Base-by-base conservation (phyloP, 2,797 vertebrate species). In the Aselliscus stoliczkanus region DNA sequence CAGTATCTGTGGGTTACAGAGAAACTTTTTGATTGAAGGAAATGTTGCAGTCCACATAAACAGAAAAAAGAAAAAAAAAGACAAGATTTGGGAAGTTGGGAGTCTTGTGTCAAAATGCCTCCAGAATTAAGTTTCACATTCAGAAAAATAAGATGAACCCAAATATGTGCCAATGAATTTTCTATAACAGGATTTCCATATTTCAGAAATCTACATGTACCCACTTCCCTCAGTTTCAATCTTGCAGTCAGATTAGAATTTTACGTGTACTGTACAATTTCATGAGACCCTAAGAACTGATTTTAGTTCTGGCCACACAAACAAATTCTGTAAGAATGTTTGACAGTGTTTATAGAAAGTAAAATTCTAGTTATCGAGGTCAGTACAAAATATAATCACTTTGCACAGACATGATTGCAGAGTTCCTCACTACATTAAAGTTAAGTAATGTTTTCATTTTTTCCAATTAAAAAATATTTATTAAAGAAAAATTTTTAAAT, bases 11-110 rank as follows among this genome's bases (percentile, higher is more conserved):
- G 58, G 58, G 69, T 90, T 77, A 37, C 34, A 72, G 29, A 87
- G 77, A 93, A 60, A 0, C 15, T 65, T 75, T 81, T 56, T 93
- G 50, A 93, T 92, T 70, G 92, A 96, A 92, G 64, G 58, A 97
- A 93, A 34, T 27, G 27, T 34, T 88, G 37, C 25, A 54, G n/a
- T 2, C 72, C 65, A 65, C 29, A 56, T 31, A 88, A 79, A 87
- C 39, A 95, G 47, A 29, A 50, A 69, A 64, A 84, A 70, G 87
- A 50, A 65, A 20, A 25, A 84, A 81, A n/a, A 15, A 70, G 27
- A 29, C 25, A 62, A 31, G 7, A 14, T 7, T 39, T 34, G 62
- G 7, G 47, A 5, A 58, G 12, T 11, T 39, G 37, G n/a, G 37
- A 73, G 69, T 7, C 56, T 12, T 52, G 27, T 31, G 60, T 77